phyloP scores from a whole-genome alignment of 1,140 invertebrate species.

The Brachionus asplanchnoidis region DNA sequence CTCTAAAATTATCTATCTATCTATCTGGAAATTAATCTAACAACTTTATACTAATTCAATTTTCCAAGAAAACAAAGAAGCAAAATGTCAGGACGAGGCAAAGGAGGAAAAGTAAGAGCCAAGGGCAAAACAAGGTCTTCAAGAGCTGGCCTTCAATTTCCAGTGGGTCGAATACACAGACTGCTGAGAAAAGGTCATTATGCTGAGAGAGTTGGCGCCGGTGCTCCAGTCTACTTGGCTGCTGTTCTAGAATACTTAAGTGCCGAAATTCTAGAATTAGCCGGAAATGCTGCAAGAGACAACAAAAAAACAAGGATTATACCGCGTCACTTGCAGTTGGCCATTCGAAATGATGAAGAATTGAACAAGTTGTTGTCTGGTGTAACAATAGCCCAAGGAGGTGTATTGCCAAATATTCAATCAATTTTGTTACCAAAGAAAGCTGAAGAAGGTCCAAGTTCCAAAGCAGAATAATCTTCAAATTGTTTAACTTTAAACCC shows the following conservation, averaged over 20 bases:
- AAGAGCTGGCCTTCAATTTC: too few species aligned
- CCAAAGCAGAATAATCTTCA: neutral
- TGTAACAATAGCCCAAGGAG: slow-evolving; percentile 55
- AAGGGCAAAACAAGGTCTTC: too few species aligned
- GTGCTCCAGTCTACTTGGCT: neutral
- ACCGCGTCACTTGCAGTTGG: slow-evolving; percentile 44
- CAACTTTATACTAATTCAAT: neutral
- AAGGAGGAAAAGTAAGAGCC: too few species aligned
- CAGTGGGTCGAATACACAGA: too few species aligned
- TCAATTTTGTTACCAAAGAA: slow-evolving; percentile 52
- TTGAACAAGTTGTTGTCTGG: slow-evolving; percentile 53
- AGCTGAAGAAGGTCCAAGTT: slow-evolving; percentile 40
- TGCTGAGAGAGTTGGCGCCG: slow-evolving; percentile 46
- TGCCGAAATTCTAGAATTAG: too few species aligned
- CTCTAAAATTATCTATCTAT: too few species aligned
- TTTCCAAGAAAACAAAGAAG: slow-evolving; percentile 5
- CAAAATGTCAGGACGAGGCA: slow-evolving; percentile 49
- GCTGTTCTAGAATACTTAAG: too few species aligned
- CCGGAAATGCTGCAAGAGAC: too few species aligned
- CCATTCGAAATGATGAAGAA: slow-evolving; percentile 56
- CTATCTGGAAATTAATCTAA: too few species aligned
- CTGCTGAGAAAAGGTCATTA: too few species aligned
- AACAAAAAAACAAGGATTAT: too few species aligned
- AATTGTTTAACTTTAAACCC: neutral
- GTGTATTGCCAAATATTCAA: slow-evolving; percentile 56